A percentile compares a stretch with the other conserved stretches of the same genome.
Evolutionary conservation across 2,888 invertebrate species (phyloP).

Genomic region (Salticus scenicus): DNA sequence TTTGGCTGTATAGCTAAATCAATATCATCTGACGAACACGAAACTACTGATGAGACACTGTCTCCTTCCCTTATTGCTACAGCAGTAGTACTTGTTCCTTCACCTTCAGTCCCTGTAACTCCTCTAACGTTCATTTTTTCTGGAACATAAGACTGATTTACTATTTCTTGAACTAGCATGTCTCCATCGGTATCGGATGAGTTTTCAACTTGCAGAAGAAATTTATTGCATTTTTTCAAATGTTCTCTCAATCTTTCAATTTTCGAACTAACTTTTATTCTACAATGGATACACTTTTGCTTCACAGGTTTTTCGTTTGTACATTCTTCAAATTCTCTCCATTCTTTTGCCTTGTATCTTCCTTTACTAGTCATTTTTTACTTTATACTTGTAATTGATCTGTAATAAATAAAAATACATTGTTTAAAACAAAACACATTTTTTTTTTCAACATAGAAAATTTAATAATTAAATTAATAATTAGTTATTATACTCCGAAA

Average conservation of each 20-base stretch:
- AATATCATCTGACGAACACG: no score
- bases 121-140: no score
- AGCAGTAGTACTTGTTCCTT: neutral
- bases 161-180: no score
- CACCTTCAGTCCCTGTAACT: neutral
- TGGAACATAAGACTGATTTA: neutral
- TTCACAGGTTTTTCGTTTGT: neutral
- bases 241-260: neutral
- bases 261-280: neutral
- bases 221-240: conserved; percentile 1
- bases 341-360: neutral
- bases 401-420: no score
- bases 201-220: neutral
- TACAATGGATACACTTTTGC: neutral
- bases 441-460: no score
- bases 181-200: neutral
- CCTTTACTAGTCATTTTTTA: neutral
- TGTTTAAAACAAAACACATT: no score
- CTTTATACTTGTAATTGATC: no score
- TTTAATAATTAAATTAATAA: no score
- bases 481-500: no score
- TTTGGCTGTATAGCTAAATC: neutral
- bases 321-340: neutral
- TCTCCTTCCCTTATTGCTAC: neutral
- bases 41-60: neutral